These are phyloP conservation scores for Nerophis lumbriciformis DNA, from an alignment of 2,113 vertebrate genomes.

Conservation along the genomic window DNA sequence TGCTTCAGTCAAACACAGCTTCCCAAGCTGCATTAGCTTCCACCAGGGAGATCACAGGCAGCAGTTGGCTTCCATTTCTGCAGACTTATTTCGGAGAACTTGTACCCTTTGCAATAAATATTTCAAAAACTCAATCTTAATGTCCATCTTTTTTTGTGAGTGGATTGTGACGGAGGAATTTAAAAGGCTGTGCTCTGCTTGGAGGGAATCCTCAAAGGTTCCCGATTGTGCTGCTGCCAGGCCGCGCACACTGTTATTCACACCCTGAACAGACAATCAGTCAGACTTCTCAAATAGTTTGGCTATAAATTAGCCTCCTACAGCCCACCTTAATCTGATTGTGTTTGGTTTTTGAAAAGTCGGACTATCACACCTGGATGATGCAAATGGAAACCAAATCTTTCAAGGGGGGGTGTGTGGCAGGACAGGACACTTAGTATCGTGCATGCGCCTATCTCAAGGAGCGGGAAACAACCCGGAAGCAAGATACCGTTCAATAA, in stretches of 20 bases:
- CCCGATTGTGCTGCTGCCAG: conserved; percentile 60
- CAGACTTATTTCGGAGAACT: conserved; percentile 58
- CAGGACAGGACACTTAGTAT: no score
- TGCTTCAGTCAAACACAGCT: conserved; percentile 62
- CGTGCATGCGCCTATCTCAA: no score
- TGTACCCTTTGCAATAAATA: conserved; percentile 57
- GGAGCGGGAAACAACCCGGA: no score
- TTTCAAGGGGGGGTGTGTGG: no score
- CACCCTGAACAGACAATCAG: conserved; percentile 55
- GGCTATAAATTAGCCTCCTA: no score
- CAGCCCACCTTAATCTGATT: no score
- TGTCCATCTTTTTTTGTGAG: conserved; percentile 54
- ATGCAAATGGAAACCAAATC: no score
- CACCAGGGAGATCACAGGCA: conserved; percentile 50
- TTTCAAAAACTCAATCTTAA: conserved; percentile 55
- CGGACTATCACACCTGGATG: no score
- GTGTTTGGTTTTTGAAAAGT: no score
- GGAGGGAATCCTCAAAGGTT: conserved; percentile 60
- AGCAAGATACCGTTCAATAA: no score
- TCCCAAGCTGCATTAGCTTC: conserved; percentile 72
- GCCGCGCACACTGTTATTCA: conserved; percentile 62
- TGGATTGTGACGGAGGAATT: conserved; percentile 62
- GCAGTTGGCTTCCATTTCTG: conserved; percentile 59
- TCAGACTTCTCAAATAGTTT: no score
- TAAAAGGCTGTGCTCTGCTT: conserved; percentile 55